Conservation (phyloP, 2,888 invertebrate species). For the Drosophila neotestacea region DNA sequence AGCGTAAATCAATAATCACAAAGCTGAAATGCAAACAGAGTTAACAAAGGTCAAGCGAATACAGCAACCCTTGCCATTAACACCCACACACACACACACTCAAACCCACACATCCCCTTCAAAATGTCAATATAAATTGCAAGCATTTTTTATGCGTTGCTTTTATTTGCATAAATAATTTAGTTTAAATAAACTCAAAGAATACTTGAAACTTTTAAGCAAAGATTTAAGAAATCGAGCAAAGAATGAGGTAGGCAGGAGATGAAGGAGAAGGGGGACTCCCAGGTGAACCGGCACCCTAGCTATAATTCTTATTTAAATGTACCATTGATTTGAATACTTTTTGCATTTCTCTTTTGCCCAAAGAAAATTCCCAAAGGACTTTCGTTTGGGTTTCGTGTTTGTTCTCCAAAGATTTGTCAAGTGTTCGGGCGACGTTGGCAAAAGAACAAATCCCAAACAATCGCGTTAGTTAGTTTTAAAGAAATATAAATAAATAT, state of each 20-base stretch:
- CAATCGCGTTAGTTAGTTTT: slow-evolving; percentile 66
- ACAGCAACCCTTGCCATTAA: slow-evolving; percentile 54
- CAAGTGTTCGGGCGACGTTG: slow-evolving; percentile 36
- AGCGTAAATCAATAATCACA: slow-evolving; percentile 51
- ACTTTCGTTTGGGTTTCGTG: slow-evolving; percentile 37
- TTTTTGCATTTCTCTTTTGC: slow-evolving; percentile 54
- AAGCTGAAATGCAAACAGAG: slow-evolving; percentile 66
- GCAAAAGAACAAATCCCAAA: slow-evolving; percentile 47
- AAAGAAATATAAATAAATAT: slow-evolving; percentile 27
- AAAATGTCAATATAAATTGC: slow-evolving; percentile 66
- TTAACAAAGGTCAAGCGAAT: slow-evolving; percentile 62
- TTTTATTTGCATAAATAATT: slow-evolving; percentile 78
- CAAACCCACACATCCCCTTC: slow-evolving; percentile 15
- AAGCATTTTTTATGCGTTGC: slow-evolving; percentile 38
- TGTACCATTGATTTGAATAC: slow-evolving; percentile 69
- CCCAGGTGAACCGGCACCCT: slow-evolving; percentile 37
- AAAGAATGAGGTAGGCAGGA: background rate
- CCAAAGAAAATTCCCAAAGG: slow-evolving; percentile 43
- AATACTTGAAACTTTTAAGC: slow-evolving; percentile 54
- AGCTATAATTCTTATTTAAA: slow-evolving; percentile 73
- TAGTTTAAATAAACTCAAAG: slow-evolving; percentile 76
- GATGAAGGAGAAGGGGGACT: background rate
- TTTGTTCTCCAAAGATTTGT: slow-evolving; percentile 36
- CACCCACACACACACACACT: slow-evolving; percentile 24
- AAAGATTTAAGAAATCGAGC: slow-evolving; percentile 26